A percentile compares a stretch with the other conserved stretches of the same genome.
Evolutionary conservation across 1,140 invertebrate genomes (phyloP).

Genomic region (Lutraria rhynchaena): DNA sequence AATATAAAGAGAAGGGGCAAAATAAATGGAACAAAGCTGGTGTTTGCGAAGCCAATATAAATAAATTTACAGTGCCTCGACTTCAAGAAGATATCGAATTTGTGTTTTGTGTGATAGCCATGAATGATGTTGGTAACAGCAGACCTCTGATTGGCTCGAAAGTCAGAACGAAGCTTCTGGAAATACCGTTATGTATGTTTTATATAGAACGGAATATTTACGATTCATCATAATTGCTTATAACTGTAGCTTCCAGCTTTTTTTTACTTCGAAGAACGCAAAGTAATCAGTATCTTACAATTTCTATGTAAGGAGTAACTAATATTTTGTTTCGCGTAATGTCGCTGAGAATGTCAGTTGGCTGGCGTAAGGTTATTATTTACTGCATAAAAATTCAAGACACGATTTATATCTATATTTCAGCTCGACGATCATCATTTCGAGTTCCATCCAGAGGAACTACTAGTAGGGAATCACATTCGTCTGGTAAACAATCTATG

Average conservation of each 20-base stretch:
- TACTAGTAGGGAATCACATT: not conserved
- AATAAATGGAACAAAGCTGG: conserved; percentile 26
- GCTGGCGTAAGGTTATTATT: not conserved
- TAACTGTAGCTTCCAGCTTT: too few relatives aligned
- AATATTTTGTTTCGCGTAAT: too few relatives aligned
- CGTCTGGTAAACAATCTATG: too few relatives aligned
- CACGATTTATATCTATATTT: not conserved
- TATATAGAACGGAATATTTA: too few relatives aligned
- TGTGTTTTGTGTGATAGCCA: conserved; percentile 26
- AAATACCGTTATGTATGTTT: conserved; percentile 52
- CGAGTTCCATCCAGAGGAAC: conserved; percentile 13
- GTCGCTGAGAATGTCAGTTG: too few relatives aligned
- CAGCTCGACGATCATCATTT: conserved; percentile 43
- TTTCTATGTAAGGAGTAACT: too few relatives aligned
- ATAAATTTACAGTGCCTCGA: not conserved
- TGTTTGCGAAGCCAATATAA: conserved; percentile 13
- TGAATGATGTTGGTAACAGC: conserved; percentile 51
- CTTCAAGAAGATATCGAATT: conserved; percentile 33
- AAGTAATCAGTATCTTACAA: too few relatives aligned
- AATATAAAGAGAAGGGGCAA: conserved; percentile 26
- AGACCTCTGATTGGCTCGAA: conserved; percentile 16
- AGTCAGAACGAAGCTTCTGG: conserved; percentile 39
- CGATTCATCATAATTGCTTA: too few relatives aligned
- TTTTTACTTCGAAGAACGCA: too few relatives aligned
- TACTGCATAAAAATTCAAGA: not conserved